Percentiles rank a stretch among this genome's conserved stretches.
These are phyloP conservation scores for Melanotaenia pygmaea DNA, from an alignment of 2,797 vertebrate species.

Conservation along the genomic window DNA sequence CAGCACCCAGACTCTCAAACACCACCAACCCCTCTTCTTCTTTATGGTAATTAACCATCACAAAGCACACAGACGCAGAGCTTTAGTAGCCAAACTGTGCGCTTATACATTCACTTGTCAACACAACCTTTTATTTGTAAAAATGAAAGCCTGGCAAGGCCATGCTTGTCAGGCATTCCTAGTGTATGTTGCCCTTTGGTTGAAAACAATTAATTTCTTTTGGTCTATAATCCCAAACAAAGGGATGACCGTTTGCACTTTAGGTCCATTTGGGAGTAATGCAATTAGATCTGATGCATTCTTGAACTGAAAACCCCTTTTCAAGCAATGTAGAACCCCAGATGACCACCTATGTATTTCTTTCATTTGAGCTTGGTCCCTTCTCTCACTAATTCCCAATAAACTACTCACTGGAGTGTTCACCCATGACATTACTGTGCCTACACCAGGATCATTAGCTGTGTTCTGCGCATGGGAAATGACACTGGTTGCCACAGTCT, in stretches of 20 bases:
- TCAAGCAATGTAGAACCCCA: slow-evolving; percentile 17
- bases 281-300: slow-evolving; percentile 37
- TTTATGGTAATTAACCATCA: slow-evolving; percentile 52
- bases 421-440: slow-evolving; percentile 66
- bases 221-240: slow-evolving; percentile 22
- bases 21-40: slow-evolving; percentile 22
- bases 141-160: slow-evolving; percentile 1
- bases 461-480: slow-evolving; percentile 38
- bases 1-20: slow-evolving; percentile 22
- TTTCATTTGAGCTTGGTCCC: slow-evolving; percentile 37
- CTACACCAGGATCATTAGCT: slow-evolving; percentile 62
- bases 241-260: slow-evolving; percentile 26
- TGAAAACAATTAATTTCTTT: slow-evolving; percentile 1
- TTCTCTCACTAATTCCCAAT: slow-evolving; percentile 59
- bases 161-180: neutral
- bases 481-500: slow-evolving; percentile 63
- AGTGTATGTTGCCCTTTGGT: neutral
- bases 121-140: neutral
- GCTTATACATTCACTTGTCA: slow-evolving; percentile 22
- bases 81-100: slow-evolving; percentile 32
- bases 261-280: slow-evolving; percentile 12
- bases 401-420: slow-evolving; percentile 69
- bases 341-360: slow-evolving; percentile 64
- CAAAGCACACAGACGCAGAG: slow-evolving; percentile 53
- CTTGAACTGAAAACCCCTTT: slow-evolving; percentile 36